These are phyloP conservation scores for Dallia pectoralis DNA, from an alignment of 2,797 vertebrate genomes.

Conservation along the genomic window DNA sequence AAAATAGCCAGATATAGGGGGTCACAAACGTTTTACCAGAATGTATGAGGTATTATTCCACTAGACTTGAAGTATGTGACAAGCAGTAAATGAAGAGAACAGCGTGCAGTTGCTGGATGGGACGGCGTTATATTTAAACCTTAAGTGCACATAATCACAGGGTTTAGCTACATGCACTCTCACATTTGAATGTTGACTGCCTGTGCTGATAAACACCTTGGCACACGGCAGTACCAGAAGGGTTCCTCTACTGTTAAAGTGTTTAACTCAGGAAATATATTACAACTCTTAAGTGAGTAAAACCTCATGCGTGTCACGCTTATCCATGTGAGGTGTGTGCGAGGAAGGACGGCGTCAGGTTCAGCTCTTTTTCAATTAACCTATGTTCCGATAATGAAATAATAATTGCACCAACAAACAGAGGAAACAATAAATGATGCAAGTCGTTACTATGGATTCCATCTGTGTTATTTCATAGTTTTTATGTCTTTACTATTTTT, in stretches of 20 bases:
- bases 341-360: too few relatives aligned
- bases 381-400: too few relatives aligned
- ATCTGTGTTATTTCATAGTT: too few relatives aligned
- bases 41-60: background rate
- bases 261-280: slow-evolving; percentile 5
- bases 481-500: too few relatives aligned
- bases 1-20: background rate
- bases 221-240: slow-evolving; percentile 22
- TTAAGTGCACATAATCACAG: slow-evolving; percentile 73
- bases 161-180: slow-evolving; percentile 62
- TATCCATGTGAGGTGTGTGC: too few relatives aligned
- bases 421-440: too few relatives aligned
- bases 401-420: too few relatives aligned
- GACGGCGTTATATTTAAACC: slow-evolving; percentile 70
- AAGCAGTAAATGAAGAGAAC: slow-evolving; percentile 41
- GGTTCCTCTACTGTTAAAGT: background rate
- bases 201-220: slow-evolving; percentile 69
- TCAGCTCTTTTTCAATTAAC: too few relatives aligned
- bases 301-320: too few relatives aligned
- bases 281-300: too few relatives aligned
- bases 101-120: slow-evolving; percentile 65
- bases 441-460: too few relatives aligned
- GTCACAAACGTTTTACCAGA: background rate
- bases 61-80: slow-evolving; percentile 24
- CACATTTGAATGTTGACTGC: slow-evolving; percentile 68